Evolutionary conservation across 2,797 vertebrate species (phyloP).

Genomic region (Acrocephalus scirpaceus): DNA sequence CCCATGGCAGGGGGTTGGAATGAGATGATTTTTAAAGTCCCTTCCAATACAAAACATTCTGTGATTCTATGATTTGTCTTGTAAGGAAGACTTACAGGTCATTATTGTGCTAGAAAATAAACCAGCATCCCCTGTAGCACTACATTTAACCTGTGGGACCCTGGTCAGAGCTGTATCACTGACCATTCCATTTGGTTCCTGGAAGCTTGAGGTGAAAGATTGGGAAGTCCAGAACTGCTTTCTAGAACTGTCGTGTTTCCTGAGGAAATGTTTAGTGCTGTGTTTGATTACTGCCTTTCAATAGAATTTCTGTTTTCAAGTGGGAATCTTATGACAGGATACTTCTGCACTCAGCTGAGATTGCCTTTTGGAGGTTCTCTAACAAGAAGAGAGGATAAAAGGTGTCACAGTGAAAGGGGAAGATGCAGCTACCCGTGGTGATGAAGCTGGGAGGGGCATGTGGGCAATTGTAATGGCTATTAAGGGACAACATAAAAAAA

Average conservation of each 20-base stretch:
- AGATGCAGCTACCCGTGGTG: background rate
- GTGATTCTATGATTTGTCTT: background rate
- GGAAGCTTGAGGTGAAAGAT: background rate
- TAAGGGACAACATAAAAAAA: background rate
- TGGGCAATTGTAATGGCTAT: background rate
- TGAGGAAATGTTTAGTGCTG: background rate
- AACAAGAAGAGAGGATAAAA: background rate
- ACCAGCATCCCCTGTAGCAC: background rate
- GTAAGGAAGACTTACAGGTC: background rate
- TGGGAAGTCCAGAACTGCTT: background rate
- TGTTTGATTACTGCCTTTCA: background rate
- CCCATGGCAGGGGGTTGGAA: background rate
- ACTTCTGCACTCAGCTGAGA: background rate
- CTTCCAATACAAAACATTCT: background rate
- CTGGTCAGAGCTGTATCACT: background rate
- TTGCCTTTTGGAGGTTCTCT: background rate
- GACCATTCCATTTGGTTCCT: background rate
- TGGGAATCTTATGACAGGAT: background rate
- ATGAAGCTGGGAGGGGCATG: background rate
- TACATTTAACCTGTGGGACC: background rate
- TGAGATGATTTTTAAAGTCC: background rate
- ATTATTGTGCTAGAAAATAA: background rate
- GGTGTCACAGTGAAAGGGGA: background rate
- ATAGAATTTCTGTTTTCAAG: background rate
- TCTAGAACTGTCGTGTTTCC: background rate